Conservation (phyloP, 1,140 invertebrate species). For the Drosophila lini region DNA sequence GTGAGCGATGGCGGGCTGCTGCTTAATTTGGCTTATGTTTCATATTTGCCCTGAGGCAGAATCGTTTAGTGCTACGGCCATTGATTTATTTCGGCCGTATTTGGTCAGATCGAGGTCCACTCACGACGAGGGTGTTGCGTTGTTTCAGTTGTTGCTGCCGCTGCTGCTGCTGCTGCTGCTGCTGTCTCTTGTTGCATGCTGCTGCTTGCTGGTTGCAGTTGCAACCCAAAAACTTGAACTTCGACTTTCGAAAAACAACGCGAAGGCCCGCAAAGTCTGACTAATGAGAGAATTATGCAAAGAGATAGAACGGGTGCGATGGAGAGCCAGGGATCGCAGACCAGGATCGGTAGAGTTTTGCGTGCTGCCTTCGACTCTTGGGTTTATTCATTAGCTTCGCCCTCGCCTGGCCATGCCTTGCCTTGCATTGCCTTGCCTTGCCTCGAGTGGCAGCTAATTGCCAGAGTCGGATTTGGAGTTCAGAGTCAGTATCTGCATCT, state of each 20-base stretch:
- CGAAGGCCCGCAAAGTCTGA: slow-evolving; percentile 48
- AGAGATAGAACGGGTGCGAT: slow-evolving; percentile 62
- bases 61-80: slow-evolving; percentile 56
- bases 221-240: slow-evolving; percentile 63
- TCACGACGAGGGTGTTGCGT: slow-evolving; percentile 53
- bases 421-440: neutral
- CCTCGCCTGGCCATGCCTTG: neutral
- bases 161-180: slow-evolving; percentile 16
- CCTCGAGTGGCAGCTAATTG: slow-evolving; percentile 30
- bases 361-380: slow-evolving; percentile 18
- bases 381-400: slow-evolving; percentile 23
- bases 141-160: slow-evolving; percentile 10
- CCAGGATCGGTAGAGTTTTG: slow-evolving; percentile 21
- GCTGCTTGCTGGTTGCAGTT: slow-evolving; percentile 28
- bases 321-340: slow-evolving; percentile 13
- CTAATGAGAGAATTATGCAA: slow-evolving; percentile 79
- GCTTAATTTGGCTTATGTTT: slow-evolving; percentile 59
- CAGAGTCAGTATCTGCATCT: slow-evolving; percentile 18
- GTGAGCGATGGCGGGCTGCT: slow-evolving; percentile 50
- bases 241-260: slow-evolving; percentile 72
- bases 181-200: slow-evolving; percentile 23
- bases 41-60: slow-evolving; percentile 60
- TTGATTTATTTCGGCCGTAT: slow-evolving; percentile 62
- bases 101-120: slow-evolving; percentile 47
- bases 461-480: slow-evolving; percentile 8